Percentiles rank a stretch among this genome's conserved stretches.
phyloP scores from a whole-genome alignment of 2,113 vertebrate species.

The Phyllostomus discolor region DNA sequence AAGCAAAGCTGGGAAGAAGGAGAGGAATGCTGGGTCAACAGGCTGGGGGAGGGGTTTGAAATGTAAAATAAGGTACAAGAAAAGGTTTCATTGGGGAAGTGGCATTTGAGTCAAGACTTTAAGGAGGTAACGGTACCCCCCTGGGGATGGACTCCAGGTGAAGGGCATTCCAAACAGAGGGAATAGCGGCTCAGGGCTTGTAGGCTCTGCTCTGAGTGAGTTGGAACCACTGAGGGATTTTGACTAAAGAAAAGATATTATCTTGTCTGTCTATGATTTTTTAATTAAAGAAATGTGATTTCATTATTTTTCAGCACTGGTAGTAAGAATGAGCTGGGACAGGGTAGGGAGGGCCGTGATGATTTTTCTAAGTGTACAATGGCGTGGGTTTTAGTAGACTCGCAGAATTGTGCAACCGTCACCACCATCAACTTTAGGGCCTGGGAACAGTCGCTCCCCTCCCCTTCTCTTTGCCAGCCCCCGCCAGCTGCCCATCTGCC shows the following conservation, averaged over 20 bases:
- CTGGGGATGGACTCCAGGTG: fast-evolving
- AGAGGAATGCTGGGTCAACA: fast-evolving
- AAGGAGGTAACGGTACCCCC: neutral
- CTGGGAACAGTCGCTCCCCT: neutral
- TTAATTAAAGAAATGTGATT: neutral
- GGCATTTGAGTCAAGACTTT: neutral
- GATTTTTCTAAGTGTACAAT: neutral
- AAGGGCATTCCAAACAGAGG: neutral
- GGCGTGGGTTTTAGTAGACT: neutral
- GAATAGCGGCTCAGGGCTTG: neutral
- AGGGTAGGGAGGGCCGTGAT: neutral
- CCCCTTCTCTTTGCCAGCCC: too few species aligned
- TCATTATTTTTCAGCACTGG: neutral
- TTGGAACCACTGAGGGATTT: neutral
- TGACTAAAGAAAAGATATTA: neutral
- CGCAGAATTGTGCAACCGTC: neutral
- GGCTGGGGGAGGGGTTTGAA: neutral
- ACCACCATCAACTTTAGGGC: neutral
- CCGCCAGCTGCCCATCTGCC: neutral
- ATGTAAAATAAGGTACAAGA: neutral
- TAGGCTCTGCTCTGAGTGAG: neutral
- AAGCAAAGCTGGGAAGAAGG: neutral
- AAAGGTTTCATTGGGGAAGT: neutral
- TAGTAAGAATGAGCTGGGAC: neutral
- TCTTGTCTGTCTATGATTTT: neutral